Percentiles rank a stretch among this genome's conserved stretches.
Conservation (phyloP, 1,140 invertebrate genomes). For the Meteorus sp. region DNA sequence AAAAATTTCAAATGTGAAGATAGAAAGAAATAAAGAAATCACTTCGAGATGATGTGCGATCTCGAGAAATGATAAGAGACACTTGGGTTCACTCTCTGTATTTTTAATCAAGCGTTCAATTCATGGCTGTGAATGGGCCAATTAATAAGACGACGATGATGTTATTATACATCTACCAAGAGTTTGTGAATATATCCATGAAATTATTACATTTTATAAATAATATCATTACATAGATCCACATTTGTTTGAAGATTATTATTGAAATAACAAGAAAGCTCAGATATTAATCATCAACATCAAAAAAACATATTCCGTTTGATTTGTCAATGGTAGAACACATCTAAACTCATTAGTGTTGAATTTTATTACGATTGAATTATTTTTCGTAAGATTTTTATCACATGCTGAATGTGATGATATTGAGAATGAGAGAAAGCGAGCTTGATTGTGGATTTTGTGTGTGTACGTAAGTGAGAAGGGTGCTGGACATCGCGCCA, state of each 20-base stretch:
- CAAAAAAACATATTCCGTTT: no score
- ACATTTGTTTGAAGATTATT: no score
- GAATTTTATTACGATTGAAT: no score
- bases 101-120: neutral
- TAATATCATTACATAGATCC: no score
- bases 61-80: neutral
- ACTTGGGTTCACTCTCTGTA: neutral
- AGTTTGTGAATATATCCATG: no score
- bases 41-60: neutral
- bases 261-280: no score
- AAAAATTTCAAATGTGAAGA: neutral
- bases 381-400: slow-evolving; percentile 16
- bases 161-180: no score
- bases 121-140: neutral
- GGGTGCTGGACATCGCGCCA: slow-evolving; percentile 38
- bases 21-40: neutral
- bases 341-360: no score
- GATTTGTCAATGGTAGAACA: no score
- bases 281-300: no score
- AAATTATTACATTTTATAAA: no score
- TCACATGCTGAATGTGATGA: neutral
- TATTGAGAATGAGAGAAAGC: neutral
- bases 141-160: neutral
- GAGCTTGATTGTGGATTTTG: slow-evolving; percentile 14
- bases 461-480: slow-evolving; percentile 47